Conservation (phyloP, 2,888 invertebrate genomes). For the Coenonympha arcania region DNA sequence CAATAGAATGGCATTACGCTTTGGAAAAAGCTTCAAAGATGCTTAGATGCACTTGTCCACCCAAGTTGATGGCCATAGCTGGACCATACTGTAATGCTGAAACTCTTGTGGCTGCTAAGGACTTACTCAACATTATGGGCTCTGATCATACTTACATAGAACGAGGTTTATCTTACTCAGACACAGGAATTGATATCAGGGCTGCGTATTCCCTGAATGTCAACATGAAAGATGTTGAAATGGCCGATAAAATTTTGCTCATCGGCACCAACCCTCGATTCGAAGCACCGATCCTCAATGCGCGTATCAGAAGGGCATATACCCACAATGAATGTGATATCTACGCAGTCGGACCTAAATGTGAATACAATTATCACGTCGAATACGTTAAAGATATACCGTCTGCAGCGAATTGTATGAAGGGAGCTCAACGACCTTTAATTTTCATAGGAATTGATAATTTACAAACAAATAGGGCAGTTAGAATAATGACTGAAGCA, state of each 20-base stretch:
- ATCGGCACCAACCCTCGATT: constrained; percentile 98
- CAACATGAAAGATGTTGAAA: constrained; percentile 81
- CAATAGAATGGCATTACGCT: constrained; percentile 95
- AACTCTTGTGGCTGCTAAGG: constrained; percentile 59
- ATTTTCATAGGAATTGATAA: constrained; percentile 56
- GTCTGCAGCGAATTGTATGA: constrained; percentile 30
- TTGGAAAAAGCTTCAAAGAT: constrained; percentile 79
- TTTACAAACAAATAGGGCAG: constrained; percentile 34
- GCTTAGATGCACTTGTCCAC: constrained; percentile 75
- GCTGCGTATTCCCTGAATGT: constrained; percentile 54
- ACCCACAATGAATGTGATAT: constrained; percentile 90
- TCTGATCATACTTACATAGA: constrained; percentile 55
- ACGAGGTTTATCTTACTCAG: constrained; percentile 40
- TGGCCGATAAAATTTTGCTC: constrained; percentile 89
- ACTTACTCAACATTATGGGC: constrained; percentile 54
- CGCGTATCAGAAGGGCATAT: constrained; percentile 93
- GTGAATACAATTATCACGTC: constrained; percentile 87
- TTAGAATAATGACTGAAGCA: constrained; percentile 39
- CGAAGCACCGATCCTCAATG: constrained; percentile 96
- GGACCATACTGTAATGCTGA: constrained; percentile 59
- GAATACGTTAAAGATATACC: constrained; percentile 37
- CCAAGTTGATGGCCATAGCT: constrained; percentile 61
- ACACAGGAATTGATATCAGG: constrained; percentile 44
- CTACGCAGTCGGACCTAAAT: constrained; percentile 88
- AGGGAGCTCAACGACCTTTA: constrained; percentile 46